Conservation (phyloP, 2,888 invertebrate genomes). For the Acrobeloides nanus region DNA sequence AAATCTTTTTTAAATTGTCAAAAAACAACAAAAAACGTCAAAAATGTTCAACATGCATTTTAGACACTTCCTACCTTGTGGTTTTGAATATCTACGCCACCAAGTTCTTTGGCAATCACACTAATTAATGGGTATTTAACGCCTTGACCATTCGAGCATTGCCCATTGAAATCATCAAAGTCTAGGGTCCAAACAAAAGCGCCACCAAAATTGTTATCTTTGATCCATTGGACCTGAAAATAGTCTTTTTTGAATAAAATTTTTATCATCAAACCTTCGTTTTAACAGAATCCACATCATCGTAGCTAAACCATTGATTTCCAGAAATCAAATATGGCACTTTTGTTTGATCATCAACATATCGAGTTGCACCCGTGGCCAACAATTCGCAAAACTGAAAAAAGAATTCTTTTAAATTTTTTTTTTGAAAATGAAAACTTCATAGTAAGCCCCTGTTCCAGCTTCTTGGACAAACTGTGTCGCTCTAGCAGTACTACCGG, state of each 20-base stretch:
- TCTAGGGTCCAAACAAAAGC: slow-evolving; percentile 50
- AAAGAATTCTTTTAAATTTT: slow-evolving; percentile 61
- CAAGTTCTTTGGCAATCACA: slow-evolving; percentile 24
- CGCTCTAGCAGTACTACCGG: slow-evolving; percentile 17
- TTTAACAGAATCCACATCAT: slow-evolving; percentile 74
- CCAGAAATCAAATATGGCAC: slow-evolving; percentile 57
- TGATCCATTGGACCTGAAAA: slow-evolving; percentile 28
- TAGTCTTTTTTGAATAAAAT: too few relatives aligned
- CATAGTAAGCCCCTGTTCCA: slow-evolving; percentile 89
- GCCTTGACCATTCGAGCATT: slow-evolving; percentile 35
- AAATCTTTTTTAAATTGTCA: too few relatives aligned
- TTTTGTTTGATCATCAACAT: slow-evolving; percentile 68
- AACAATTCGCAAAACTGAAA: slow-evolving; percentile 66
- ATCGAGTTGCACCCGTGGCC: slow-evolving; percentile 70
- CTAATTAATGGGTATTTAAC: slow-evolving; percentile 41
- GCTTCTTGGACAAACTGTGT: slow-evolving; percentile 74
- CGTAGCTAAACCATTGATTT: slow-evolving; percentile 87
- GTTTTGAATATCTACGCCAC: slow-evolving; percentile 35
- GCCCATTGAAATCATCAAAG: slow-evolving; percentile 45
- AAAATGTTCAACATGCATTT: too few relatives aligned
- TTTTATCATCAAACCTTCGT: slow-evolving; percentile 63
- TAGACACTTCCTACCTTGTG: too few relatives aligned
- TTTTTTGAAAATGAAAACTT: slow-evolving; percentile 54
- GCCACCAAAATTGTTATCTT: slow-evolving; percentile 38
- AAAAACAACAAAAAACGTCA: too few relatives aligned